phyloP scores from a whole-genome alignment of 2,888 invertebrate species.

The Chouioia cunea region DNA sequence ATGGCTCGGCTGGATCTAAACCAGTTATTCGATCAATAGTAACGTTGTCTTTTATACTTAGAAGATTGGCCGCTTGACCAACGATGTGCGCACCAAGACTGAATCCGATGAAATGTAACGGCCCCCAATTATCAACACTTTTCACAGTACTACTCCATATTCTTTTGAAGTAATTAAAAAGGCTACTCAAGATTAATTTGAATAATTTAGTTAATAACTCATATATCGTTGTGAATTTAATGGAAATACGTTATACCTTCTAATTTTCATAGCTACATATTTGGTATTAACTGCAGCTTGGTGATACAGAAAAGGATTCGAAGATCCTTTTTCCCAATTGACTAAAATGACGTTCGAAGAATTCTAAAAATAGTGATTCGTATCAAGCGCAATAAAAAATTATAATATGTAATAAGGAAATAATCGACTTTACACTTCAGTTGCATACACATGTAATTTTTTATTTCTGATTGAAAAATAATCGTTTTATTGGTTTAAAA shows the following conservation, averaged over 20 bases:
- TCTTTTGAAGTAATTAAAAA: not conserved
- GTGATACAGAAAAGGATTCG: constrained; percentile 74
- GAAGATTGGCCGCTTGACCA: constrained; percentile 16
- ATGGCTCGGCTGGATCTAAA: constrained; percentile 36
- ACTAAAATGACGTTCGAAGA: constrained; percentile 76
- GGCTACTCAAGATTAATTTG: not conserved
- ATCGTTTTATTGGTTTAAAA: no score
- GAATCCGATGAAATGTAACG: constrained; percentile 20
- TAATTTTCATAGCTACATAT: constrained; percentile 65
- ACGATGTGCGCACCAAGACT: constrained; percentile 32
- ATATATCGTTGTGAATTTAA: not conserved
- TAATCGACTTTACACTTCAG: no score
- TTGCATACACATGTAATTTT: no score
- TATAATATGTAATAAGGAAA: not conserved
- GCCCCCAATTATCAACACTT: not conserved
- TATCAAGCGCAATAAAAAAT: not conserved
- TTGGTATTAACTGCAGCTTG: constrained; percentile 74
- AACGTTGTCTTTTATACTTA: not conserved
- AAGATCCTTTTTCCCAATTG: constrained; percentile 75
- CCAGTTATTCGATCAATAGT: constrained; percentile 22
- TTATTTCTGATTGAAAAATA: no score
- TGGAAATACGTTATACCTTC: constrained; percentile 13
- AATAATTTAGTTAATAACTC: not conserved
- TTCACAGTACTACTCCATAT: not conserved
- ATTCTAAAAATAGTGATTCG: constrained; percentile 63